Evolutionary conservation across 2,797 vertebrate species (phyloP).

Genomic region (Oophaga sylvatica): DNA sequence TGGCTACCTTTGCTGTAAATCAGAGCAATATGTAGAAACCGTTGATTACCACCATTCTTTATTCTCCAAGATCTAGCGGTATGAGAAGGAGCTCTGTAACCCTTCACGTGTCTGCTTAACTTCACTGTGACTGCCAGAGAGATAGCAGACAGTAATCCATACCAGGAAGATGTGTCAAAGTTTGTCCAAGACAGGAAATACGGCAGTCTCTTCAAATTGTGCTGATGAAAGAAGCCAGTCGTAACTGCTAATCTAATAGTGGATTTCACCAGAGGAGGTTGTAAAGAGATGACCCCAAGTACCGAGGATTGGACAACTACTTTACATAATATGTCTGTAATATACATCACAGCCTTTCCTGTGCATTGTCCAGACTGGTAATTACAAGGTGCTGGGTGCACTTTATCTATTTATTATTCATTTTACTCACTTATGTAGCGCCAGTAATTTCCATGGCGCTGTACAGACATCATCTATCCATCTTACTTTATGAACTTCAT

Average conservation of each 20-base stretch:
- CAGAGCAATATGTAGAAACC: slow-evolving; percentile 22
- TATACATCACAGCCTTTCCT: slow-evolving; percentile 19
- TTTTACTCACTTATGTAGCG: too few relatives aligned
- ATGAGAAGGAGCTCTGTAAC: slow-evolving; percentile 31
- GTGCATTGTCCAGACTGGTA: not conserved
- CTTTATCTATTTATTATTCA: not conserved
- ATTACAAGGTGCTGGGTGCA: not conserved
- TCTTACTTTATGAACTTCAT: not conserved
- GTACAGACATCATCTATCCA: not conserved
- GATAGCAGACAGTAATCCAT: slow-evolving; percentile 57
- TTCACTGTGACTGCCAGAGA: slow-evolving; percentile 29
- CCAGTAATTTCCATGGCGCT: too few relatives aligned
- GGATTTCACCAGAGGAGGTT: slow-evolving; percentile 44
- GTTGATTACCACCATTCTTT: not conserved
- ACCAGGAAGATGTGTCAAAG: slow-evolving; percentile 56
- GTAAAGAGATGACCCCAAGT: slow-evolving; percentile 39
- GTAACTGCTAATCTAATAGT: slow-evolving; percentile 50
- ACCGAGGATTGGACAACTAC: slow-evolving; percentile 35
- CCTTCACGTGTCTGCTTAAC: slow-evolving; percentile 43
- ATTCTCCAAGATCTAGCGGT: slow-evolving; percentile 3
- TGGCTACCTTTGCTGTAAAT: slow-evolving; percentile 18
- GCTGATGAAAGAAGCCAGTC: slow-evolving; percentile 54
- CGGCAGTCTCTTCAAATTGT: slow-evolving; percentile 44
- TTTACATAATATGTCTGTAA: slow-evolving; percentile 40
- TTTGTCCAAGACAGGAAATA: slow-evolving; percentile 45